These are phyloP conservation scores for Notolepis coatsorum DNA, from an alignment of 2,797 vertebrate species.

Conservation along the genomic window DNA sequence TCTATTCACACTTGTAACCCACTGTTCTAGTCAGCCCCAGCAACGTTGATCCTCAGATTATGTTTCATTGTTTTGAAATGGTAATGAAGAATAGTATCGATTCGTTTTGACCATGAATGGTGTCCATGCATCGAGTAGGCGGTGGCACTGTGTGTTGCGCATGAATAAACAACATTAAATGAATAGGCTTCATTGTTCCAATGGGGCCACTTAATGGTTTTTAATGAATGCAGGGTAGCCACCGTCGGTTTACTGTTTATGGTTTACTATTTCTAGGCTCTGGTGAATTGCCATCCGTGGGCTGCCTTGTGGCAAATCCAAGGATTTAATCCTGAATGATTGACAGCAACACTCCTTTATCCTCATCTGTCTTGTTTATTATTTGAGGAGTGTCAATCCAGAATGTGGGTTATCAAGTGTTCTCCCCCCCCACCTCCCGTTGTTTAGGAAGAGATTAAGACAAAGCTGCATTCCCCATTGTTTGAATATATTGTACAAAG, in stretches of 20 bases:
- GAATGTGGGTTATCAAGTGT: constrained; percentile 11
- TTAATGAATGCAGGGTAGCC: not conserved
- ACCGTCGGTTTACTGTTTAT: not conserved
- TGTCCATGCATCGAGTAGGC: constrained; percentile 9
- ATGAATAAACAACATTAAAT: not conserved
- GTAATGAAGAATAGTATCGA: not conserved
- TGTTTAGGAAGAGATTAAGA: constrained; percentile 20
- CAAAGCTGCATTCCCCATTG: constrained; percentile 9
- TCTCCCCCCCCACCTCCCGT: not conserved
- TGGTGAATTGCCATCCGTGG: constrained; percentile 27
- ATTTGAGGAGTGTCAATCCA: constrained; percentile 16
- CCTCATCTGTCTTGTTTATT: constrained; percentile 39
- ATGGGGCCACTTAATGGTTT: not conserved
- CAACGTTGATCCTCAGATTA: not conserved
- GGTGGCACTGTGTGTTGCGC: constrained; percentile 4
- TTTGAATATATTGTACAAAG: constrained; percentile 17
- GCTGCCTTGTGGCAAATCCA: constrained; percentile 73
- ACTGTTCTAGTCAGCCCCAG: not conserved
- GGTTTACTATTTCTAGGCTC: constrained; percentile 2
- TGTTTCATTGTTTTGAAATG: constrained; percentile 7
- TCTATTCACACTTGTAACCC: not conserved
- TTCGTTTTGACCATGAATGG: not conserved
- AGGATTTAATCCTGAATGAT: constrained; percentile 23
- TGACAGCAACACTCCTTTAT: constrained; percentile 50
- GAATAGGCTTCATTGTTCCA: not conserved